phyloP scores from a whole-genome alignment of 2,888 invertebrate genomes.

The Trichacis sp. region DNA sequence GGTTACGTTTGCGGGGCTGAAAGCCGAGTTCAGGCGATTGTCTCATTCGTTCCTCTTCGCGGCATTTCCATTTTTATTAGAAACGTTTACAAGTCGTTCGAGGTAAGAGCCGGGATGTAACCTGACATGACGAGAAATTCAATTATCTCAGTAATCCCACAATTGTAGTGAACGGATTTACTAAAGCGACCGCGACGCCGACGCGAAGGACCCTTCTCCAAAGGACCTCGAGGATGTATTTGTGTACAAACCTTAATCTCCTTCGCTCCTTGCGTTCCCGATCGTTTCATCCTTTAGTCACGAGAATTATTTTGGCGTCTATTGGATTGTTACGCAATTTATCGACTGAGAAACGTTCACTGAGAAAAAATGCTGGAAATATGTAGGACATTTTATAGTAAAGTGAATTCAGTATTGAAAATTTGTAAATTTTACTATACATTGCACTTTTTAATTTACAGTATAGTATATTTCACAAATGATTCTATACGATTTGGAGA shows the following conservation, averaged over 20 bases:
- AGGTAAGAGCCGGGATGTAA: slow-evolving; percentile 37
- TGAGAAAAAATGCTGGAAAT: too few species aligned
- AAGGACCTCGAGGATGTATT: slow-evolving; percentile 38
- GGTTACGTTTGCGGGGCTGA: not conserved
- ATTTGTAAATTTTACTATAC: too few species aligned
- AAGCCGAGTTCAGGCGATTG: slow-evolving; percentile 30
- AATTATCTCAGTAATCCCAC: slow-evolving; percentile 78
- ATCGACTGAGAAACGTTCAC: not conserved
- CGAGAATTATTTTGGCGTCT: not conserved
- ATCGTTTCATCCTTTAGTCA: slow-evolving; percentile 15
- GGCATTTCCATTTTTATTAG: slow-evolving; percentile 55
- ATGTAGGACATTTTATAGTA: too few species aligned
- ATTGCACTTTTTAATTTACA: too few species aligned
- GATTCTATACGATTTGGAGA: too few species aligned
- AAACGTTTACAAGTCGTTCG: slow-evolving; percentile 53
- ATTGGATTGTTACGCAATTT: not conserved
- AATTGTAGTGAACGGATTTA: slow-evolving; percentile 50
- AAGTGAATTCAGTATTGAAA: too few species aligned
- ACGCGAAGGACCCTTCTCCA: slow-evolving; percentile 23
- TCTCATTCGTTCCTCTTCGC: slow-evolving; percentile 30
- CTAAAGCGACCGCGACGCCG: slow-evolving; percentile 35
- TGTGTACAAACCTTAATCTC: slow-evolving; percentile 35
- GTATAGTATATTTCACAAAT: too few species aligned
- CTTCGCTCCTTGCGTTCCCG: slow-evolving; percentile 30
- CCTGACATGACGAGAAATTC: slow-evolving; percentile 67